Conservation (phyloP, 1,140 invertebrate genomes). For the Cherax destructor region DNA sequence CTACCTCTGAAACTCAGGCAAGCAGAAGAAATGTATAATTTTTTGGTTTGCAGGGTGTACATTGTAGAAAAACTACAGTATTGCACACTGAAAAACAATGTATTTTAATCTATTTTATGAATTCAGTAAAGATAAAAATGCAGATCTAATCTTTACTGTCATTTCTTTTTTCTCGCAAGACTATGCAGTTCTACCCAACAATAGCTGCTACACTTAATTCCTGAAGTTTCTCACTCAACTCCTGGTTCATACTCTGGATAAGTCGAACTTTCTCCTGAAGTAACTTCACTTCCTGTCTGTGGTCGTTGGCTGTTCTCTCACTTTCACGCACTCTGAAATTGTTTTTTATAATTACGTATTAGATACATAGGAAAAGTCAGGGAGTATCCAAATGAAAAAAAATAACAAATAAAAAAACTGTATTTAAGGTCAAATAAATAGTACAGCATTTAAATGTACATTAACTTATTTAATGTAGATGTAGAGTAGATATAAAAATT, state of each 20-base stretch:
- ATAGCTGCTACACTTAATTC: constrained; percentile 49
- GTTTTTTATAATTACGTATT: background rate
- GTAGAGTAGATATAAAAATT: no score
- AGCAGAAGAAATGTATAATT: no score
- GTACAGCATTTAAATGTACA: no score
- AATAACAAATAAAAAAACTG: background rate
- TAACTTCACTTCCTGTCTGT: constrained; percentile 16
- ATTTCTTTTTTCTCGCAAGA: background rate
- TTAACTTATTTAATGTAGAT: no score
- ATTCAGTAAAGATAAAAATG: background rate
- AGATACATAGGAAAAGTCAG: background rate
- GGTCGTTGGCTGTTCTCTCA: constrained; percentile 24
- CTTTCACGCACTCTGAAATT: constrained; percentile 32
- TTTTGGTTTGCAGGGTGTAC: no score
- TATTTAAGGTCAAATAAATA: background rate
- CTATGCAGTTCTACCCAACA: background rate
- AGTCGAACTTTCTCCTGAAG: constrained; percentile 41
- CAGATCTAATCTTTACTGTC: background rate
- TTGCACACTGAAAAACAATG: no score
- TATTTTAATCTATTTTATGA: no score
- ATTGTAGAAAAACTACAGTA: no score
- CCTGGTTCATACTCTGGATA: constrained; percentile 29
- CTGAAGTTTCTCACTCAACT: constrained; percentile 45
- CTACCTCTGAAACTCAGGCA: no score
- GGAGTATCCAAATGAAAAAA: background rate